These are phyloP conservation scores for Chelonoidis abingdonii DNA, from an alignment of 2,113 vertebrate genomes.

Conservation along the genomic window DNA sequence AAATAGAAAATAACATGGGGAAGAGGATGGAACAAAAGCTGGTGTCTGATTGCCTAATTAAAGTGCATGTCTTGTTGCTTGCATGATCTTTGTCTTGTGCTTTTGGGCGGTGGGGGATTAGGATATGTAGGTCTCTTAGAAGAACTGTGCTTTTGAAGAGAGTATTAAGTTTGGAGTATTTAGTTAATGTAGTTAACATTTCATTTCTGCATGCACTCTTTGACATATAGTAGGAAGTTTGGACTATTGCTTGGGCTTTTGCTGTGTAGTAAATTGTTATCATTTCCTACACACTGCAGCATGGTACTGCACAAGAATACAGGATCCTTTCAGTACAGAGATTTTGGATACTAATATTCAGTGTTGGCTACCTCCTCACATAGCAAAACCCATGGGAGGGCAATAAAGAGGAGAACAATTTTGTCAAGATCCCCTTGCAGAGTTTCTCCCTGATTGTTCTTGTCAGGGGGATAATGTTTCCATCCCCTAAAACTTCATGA, in stretches of 20 bases:
- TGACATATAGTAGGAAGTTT: neutral
- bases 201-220: neutral
- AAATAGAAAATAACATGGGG: neutral
- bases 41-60: fast-evolving
- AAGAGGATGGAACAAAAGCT: fast-evolving
- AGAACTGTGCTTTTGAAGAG: neutral
- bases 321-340: neutral
- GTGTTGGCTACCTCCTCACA: neutral
- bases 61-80: neutral
- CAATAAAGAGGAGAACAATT: neutral
- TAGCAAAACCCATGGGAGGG: neutral
- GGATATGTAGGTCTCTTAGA: fast-evolving
- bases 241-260: neutral
- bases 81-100: neutral
- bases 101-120: neutral
- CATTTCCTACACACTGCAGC: neutral
- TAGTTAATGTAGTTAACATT: neutral
- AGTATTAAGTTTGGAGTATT: neutral
- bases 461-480: fast-evolving
- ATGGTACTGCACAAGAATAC: fast-evolving
- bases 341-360: neutral
- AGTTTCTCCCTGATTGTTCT: neutral
- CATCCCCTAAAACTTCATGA: neutral
- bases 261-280: neutral
- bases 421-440: neutral